phyloP scores from a whole-genome alignment of 2,888 invertebrate species.

The Caenorhabditis japonica region DNA sequence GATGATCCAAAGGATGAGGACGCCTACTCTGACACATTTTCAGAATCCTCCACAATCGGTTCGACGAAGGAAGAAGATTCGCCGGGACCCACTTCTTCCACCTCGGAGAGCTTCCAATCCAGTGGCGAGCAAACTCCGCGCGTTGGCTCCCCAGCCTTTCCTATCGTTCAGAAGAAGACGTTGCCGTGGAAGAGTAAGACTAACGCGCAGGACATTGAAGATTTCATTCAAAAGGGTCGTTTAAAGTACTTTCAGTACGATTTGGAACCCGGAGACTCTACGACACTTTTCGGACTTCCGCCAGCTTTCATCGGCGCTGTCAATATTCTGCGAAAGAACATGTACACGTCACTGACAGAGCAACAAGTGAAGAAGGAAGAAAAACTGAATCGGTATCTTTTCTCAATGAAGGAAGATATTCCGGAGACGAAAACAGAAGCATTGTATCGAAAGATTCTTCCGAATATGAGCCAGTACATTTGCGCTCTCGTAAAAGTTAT shows the following conservation, averaged over 20 bases:
- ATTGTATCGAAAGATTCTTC: conserved; percentile 84
- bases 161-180: conserved; percentile 49
- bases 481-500: conserved; percentile 88
- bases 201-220: conserved; percentile 67
- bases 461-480: conserved; percentile 96
- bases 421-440: conserved; percentile 67
- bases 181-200: conserved; percentile 71
- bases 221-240: conserved; percentile 68
- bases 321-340: conserved; percentile 79
- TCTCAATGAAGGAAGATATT: conserved; percentile 81
- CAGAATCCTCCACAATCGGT: conserved; percentile 15
- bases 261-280: conserved; percentile 84
- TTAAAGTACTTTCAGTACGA: conserved; percentile 94
- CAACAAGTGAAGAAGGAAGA: conserved; percentile 74
- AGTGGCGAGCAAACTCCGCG: conserved; percentile 68
- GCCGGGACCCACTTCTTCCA: conserved; percentile 6
- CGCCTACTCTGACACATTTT: conserved; percentile 31
- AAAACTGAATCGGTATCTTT: conserved; percentile 70
- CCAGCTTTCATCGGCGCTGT: conserved; percentile 97
- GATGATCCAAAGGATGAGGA: conserved; percentile 56
- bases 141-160: conserved; percentile 63
- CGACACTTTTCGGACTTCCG: conserved; percentile 93
- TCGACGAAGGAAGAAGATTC: conserved; percentile 22
- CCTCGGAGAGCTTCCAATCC: conserved; percentile 29
- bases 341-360: conserved; percentile 73